phyloP scores from a whole-genome alignment of 2,888 invertebrate species.

The Bombylius major region DNA sequence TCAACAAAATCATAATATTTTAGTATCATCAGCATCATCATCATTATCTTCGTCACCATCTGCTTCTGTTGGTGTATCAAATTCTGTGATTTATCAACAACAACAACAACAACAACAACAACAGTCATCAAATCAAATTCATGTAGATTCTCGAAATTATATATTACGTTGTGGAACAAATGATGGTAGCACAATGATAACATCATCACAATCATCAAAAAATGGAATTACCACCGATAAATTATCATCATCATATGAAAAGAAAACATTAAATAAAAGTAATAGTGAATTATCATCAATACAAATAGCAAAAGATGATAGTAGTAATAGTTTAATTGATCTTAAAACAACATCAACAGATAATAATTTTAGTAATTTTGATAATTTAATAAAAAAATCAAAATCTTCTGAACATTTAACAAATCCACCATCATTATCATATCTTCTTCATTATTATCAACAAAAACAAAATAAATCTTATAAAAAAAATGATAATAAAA shows the following conservation, averaged over 20 bases:
- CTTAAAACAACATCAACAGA: too few relatives aligned
- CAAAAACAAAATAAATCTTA: too few relatives aligned
- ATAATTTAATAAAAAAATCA: too few relatives aligned
- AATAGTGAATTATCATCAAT: too few relatives aligned
- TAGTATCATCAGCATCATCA: not conserved
- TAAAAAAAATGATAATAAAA: too few relatives aligned
- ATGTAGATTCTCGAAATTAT: conserved; percentile 5
- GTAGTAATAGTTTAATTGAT: too few relatives aligned
- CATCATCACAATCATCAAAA: not conserved
- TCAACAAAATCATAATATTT: not conserved
- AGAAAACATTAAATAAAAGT: not conserved
- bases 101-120: not conserved
- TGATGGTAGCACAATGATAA: not conserved
- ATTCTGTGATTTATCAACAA: not conserved
- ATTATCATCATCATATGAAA: not conserved
- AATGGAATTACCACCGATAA: not conserved
- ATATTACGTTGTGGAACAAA: conserved; percentile 1
- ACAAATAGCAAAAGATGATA: not conserved
- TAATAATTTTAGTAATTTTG: too few relatives aligned
- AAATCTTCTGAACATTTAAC: too few relatives aligned
- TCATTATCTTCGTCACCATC: not conserved
- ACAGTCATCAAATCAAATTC: conserved; percentile 1
- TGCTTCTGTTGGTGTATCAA: not conserved
- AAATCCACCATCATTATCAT: too few relatives aligned
- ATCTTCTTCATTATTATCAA: too few relatives aligned